phyloP scores from a whole-genome alignment of 1,140 invertebrate genomes.

The Sarcophaga bullata region DNA sequence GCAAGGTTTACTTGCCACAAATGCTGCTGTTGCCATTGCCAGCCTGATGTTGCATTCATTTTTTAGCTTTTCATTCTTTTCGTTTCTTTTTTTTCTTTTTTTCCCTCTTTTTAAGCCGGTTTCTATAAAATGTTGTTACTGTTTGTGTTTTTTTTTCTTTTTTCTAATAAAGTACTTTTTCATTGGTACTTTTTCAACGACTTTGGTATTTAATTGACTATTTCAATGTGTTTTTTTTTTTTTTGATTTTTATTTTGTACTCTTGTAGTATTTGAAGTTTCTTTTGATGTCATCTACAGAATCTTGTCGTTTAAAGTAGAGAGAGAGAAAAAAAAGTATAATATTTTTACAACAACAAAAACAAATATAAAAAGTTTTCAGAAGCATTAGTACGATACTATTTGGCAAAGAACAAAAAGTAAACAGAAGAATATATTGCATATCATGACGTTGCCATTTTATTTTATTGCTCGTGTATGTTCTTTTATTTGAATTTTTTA shows the following conservation, averaged over 20 bases:
- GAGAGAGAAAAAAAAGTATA: too few relatives aligned
- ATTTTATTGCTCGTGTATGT: neutral
- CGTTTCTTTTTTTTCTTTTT: neutral
- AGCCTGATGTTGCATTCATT: too few relatives aligned
- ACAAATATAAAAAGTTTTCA: too few relatives aligned
- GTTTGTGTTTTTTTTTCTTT: neutral
- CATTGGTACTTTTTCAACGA: too few relatives aligned
- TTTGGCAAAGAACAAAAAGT: neutral
- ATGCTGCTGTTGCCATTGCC: neutral
- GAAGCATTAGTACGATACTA: neutral
- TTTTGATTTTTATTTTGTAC: neutral
- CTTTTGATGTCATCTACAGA: conserved; percentile 18
- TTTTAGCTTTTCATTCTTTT: neutral
- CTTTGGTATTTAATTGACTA: conserved; percentile 13
- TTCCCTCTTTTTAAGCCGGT: neutral
- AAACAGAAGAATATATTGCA: neutral
- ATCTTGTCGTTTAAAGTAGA: conserved; percentile 2
- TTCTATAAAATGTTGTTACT: neutral
- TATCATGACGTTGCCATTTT: conserved; percentile 25
- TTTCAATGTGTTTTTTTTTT: neutral
- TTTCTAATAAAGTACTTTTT: too few relatives aligned
- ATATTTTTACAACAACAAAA: too few relatives aligned
- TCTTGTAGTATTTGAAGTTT: neutral
- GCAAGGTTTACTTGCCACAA: neutral
- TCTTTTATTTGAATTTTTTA: too few relatives aligned